A percentile compares a stretch with the other conserved stretches of the same genome.
Conservation (phyloP, 2,888 invertebrate genomes). For the Timandra comae region DNA sequence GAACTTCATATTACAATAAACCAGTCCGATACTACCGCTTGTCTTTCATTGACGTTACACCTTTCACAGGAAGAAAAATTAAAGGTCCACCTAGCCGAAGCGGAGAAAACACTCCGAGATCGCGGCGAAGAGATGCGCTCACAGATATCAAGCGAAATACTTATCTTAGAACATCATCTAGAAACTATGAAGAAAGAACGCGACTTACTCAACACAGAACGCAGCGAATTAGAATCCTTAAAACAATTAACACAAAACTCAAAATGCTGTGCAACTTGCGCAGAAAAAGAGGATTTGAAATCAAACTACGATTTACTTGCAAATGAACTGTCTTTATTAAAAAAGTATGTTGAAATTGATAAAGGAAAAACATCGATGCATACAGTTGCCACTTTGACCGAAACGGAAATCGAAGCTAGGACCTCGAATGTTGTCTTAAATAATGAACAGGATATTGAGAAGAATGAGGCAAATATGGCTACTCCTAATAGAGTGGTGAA, state of each 20-base stretch:
- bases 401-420: conserved; percentile 11
- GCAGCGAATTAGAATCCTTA: conserved; percentile 27
- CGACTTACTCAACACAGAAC: conserved; percentile 44
- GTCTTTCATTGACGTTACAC: no score
- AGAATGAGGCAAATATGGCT: conserved; percentile 25
- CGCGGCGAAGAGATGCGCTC: conserved; percentile 55
- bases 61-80: conserved; percentile 47
- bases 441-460: conserved; percentile 34
- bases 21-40: no score
- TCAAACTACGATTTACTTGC: conserved; percentile 42
- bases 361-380: no score
- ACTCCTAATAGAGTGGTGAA: conserved; percentile 45
- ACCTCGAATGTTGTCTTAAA: conserved; percentile 35
- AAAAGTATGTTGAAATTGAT: conserved; percentile 45
- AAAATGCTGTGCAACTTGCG: no score
- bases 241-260: conserved; percentile 13
- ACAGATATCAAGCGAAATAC: conserved; percentile 52
- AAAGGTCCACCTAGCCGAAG: conserved; percentile 45
- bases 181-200: conserved; percentile 49
- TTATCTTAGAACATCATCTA: conserved; percentile 41
- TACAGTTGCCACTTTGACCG: no score
- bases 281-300: conserved; percentile 30
- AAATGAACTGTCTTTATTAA: conserved; percentile 42
- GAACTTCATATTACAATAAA: no score
- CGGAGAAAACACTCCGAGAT: conserved; percentile 39